phyloP scores from a whole-genome alignment of 64 coral and sea anemone species.

The Montipora sp. region DNA sequence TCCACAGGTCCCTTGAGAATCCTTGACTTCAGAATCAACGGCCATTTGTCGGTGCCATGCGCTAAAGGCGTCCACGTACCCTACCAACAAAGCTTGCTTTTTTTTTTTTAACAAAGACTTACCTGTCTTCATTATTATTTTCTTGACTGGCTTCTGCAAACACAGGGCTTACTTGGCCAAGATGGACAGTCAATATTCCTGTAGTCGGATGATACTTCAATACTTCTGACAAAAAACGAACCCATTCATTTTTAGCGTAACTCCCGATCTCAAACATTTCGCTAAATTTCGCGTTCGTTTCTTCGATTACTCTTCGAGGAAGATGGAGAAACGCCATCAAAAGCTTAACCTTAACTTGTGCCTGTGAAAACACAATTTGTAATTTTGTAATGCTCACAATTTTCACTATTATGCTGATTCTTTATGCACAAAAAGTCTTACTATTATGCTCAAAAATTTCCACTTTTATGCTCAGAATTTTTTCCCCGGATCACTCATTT shows the following conservation, averaged over 20 bases:
- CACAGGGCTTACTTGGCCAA: conserved; percentile 83
- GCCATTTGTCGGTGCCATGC: too few species aligned
- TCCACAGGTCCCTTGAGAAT: too few species aligned
- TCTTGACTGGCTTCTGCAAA: conserved; percentile 89
- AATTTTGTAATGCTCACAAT: too few species aligned
- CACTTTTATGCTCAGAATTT: too few species aligned
- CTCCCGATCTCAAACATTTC: conserved; percentile 99
- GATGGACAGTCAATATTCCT: conserved; percentile 93
- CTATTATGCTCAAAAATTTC: too few species aligned
- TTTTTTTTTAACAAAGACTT: not conserved
- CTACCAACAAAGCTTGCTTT: too few species aligned
- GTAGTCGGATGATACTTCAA: conserved; percentile 89
- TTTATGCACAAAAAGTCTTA: too few species aligned
- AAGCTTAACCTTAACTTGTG: conserved; percentile 95
- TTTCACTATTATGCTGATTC: too few species aligned
- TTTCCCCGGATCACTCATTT: too few species aligned
- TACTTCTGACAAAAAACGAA: conserved; percentile 94
- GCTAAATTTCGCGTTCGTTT: conserved; percentile 83
- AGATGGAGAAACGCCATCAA: conserved; percentile 99
- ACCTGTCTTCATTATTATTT: conserved; percentile 66
- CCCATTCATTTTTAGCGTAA: conserved; percentile 94
- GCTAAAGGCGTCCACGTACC: too few species aligned
- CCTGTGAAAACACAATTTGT: conserved; percentile 96
- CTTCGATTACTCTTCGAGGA: conserved; percentile 90
- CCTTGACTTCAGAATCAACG: too few species aligned